A percentile compares a stretch with the other conserved stretches of the same genome.
These are phyloP conservation scores for Eugnorisma glareosa DNA, from an alignment of 2,888 invertebrate genomes.

Conservation along the genomic window DNA sequence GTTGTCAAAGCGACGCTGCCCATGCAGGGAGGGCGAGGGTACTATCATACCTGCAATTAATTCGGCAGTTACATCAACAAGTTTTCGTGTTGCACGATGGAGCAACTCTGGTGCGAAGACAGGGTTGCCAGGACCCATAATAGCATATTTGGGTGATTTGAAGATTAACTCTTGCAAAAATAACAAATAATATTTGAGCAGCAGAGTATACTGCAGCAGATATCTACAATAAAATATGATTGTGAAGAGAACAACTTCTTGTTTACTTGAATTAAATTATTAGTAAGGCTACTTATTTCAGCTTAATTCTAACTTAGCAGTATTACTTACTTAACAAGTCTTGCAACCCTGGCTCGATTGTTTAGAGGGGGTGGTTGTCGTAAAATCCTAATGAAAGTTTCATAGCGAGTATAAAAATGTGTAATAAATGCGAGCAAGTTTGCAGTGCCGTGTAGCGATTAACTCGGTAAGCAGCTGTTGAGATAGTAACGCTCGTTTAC, in stretches of 20 bases:
- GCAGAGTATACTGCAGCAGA: not conserved
- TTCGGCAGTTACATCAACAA: constrained; percentile 53
- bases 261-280: not conserved
- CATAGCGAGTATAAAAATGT: constrained; percentile 64
- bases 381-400: constrained; percentile 72
- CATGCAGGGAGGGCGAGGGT: constrained; percentile 22
- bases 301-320: not conserved
- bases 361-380: constrained; percentile 42
- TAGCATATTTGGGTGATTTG: not conserved
- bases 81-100: constrained; percentile 37
- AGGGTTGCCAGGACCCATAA: constrained; percentile 9
- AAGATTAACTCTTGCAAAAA: not conserved
- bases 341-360: constrained; percentile 36
- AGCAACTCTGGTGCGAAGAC: not conserved
- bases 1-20: constrained; percentile 36
- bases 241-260: not conserved
- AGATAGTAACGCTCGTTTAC: constrained; percentile 14
- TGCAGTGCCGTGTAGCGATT: constrained; percentile 21
- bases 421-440: constrained; percentile 53
- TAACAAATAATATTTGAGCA: not conserved
- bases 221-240: not conserved
- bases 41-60: constrained; percentile 62
- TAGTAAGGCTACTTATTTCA: not conserved
- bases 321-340: not conserved
- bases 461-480: constrained; percentile 21